Evolutionary conservation across 1,140 invertebrate genomes (phyloP).

Genomic region (Leptoteleia sp.): DNA sequence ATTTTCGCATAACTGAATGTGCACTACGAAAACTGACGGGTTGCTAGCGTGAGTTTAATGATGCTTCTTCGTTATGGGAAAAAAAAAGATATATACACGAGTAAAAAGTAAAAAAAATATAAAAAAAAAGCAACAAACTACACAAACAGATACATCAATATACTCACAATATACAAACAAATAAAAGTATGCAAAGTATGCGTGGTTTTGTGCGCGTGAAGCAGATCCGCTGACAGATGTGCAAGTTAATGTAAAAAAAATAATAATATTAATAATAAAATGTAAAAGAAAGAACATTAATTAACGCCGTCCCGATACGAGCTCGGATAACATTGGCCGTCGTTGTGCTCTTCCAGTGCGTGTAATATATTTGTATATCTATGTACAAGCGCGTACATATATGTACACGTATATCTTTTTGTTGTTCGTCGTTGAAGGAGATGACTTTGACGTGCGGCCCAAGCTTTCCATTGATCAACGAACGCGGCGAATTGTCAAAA

Average conservation of each 20-base stretch:
- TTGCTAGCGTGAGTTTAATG: conserved; percentile 51
- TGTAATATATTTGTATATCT: conserved; percentile 57
- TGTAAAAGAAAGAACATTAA: conserved; percentile 16
- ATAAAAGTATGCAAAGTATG: conserved; percentile 38
- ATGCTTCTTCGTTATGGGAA: conserved; percentile 57
- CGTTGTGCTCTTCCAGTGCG: conserved; percentile 37
- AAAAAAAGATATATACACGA: conserved; percentile 31
- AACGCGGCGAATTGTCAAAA: conserved; percentile 2
- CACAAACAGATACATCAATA: conserved; percentile 39
- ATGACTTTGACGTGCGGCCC: neutral
- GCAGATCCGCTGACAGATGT: conserved; percentile 20
- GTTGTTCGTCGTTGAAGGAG: conserved; percentile 9
- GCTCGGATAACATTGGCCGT: conserved; percentile 17
- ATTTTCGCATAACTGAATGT: conserved; percentile 36
- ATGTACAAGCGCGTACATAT: conserved; percentile 63
- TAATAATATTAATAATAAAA: conserved; percentile 17
- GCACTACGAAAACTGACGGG: conserved; percentile 49
- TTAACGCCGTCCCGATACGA: conserved; percentile 17
- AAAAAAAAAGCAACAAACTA: conserved; percentile 24
- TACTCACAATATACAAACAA: conserved; percentile 48
- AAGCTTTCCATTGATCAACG: conserved; percentile 6
- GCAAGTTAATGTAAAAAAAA: conserved; percentile 8
- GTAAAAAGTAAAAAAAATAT: conserved; percentile 26
- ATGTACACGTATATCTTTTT: conserved; percentile 58
- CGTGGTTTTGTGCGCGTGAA: conserved; percentile 34